Evolutionary conservation across 2,113 vertebrate species (phyloP), one percentile per base, ranked within the genome.

Genomic region (Cyphomyrus discorhynchus): DNA sequence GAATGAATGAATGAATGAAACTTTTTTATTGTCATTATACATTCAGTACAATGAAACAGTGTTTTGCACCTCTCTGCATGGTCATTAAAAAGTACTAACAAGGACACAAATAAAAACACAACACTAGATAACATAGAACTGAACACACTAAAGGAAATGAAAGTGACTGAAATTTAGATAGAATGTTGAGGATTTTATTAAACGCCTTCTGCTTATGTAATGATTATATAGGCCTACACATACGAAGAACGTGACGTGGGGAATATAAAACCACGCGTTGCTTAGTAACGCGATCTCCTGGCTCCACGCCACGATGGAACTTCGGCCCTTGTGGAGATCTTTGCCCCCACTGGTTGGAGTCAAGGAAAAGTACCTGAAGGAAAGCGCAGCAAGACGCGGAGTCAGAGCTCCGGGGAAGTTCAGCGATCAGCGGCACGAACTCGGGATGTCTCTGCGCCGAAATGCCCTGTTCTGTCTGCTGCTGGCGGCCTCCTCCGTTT

Each of bases 401-500:
- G 15, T 2, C 49, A 11, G 49, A 19, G 42, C 27, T 3, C 42
- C 19, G 6, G n/a, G 35, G 82, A 1, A 10, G 24, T 87, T 9
- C 24, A 42, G 15, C 85, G n/a, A 42, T 0, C 45, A 58, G 2
- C 56, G 47, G 3, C 8, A 56, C 53, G 27, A 46, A 42, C 13
- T 47, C 89, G 66, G 35, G 49, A 96, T 96, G 95, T 91, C 49
- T 62, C 53, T 91, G 52, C 47, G 89, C 74, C 74, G 39, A 39
- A 90, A 91, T 0, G 31, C 93, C 0, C 3, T 91, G 11, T n/a
- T 93, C 13, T 89, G 86, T 7, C 3, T 58, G 0, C 0, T 92
- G 15, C 39, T 96, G 42, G 27, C 92, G 31, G 77, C 92, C 5
- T 17, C 92, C 4, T 17, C 86, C 0, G 87, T 92, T 0, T 91